Base-by-base conservation (phyloP, 2,113 vertebrate genomes). In the Eurypyga helias region DNA sequence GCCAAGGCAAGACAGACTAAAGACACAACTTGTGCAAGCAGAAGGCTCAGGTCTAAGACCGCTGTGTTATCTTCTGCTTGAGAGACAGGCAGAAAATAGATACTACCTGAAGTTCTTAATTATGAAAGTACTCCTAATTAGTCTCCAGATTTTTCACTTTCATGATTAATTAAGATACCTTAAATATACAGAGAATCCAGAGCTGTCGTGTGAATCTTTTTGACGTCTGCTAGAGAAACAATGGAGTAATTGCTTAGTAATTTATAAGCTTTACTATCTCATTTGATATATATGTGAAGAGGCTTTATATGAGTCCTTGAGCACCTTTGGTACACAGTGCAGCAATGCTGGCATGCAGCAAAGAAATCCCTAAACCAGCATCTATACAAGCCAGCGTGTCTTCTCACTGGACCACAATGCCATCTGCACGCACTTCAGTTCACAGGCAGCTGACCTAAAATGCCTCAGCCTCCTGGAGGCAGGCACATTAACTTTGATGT, bases 301-400 rank as follows among this genome's bases (percentile, higher is more conserved):
- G 43, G 85, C 48, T 67, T 85, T 24, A 67, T 17, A 23, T 6
- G 25, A 75, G 36, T 62, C 60, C 82, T 70, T 34, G 45, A 82
- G 87, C 29, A 66, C 5, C 26, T 52, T 45, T 78, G 19, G 15
- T 57, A 23, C 13, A 9, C 83, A 49, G 10, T 6, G 19, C 11
- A 75, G 66, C 52, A 48, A 14, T 29, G 41, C 0, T 28, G 54
- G 41, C 89, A 70, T 2, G 10, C 19, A 92, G 38, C 11, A 89
- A 57, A 75, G 54, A 60, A 58, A 82, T 65, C 34, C 34, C 75
- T 48, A 45, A 73, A 34, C 51, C 58, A 49, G 41, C 31, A 75
- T 24, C 55, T 41, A 2, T 15, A 48, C 21, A 62, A 89, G n/a
- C 5, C 45, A 45, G 5, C 0, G 0, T 33, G 25, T 45, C 29